These are phyloP conservation scores for Pungitius pungitius DNA, from an alignment of 2,113 vertebrate species.

Conservation along the genomic window DNA sequence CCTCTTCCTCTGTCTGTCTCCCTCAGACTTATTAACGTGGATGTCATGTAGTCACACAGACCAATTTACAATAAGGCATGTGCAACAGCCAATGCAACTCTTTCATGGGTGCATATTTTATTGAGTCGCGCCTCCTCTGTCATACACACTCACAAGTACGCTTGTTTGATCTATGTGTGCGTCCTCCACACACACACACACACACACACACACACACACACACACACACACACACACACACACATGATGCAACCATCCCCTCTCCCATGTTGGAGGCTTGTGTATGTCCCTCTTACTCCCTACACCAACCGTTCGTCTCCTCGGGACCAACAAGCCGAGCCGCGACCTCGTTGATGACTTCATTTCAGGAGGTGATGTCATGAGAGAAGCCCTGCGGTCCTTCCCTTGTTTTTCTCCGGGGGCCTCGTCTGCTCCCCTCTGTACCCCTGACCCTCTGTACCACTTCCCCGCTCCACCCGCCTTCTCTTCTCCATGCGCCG, in stretches of 20 bases:
- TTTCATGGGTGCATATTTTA: conserved; percentile 48
- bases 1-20: background rate
- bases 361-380: conserved; percentile 52
- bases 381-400: conserved; percentile 27
- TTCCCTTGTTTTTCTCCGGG: background rate
- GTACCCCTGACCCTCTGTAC: conserved; percentile 28
- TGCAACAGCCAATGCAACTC: conserved; percentile 37
- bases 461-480: conserved; percentile 18
- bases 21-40: background rate
- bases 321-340: conserved; percentile 40
- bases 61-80: background rate
- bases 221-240: conserved; percentile 26
- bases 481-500: background rate
- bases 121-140: conserved; percentile 45
- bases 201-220: conserved; percentile 15
- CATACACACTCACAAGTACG: conserved; percentile 14
- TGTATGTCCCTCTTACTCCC: background rate
- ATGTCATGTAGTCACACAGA: background rate
- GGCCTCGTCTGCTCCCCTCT: conserved; percentile 10
- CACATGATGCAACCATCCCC: conserved; percentile 17
- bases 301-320: background rate
- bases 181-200: conserved; percentile 31
- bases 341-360: conserved; percentile 31
- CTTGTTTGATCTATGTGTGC: conserved; percentile 43
- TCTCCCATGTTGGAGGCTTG: conserved; percentile 9